Base-by-base conservation (phyloP, 2,888 invertebrate species). In the Rutpela maculata region DNA sequence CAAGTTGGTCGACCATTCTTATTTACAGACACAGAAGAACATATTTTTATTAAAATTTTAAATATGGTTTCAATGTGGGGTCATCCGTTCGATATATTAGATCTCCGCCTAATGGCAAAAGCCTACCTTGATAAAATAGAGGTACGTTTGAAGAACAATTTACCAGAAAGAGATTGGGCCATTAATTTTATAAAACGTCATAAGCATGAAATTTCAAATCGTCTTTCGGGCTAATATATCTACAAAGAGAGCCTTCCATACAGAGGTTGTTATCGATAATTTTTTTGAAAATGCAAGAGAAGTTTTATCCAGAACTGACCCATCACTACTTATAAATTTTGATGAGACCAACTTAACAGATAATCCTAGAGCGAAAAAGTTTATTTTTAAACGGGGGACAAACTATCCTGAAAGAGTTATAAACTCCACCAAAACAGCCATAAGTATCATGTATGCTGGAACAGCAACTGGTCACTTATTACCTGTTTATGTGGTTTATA, bases 401-500 rank as follows among this genome's bases (percentile, higher is more conserved):
- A 71, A 26, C 31, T 80, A 74, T 60, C 76, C 80, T 26, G 76
- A 78, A 71, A 70, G 78, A 17, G 50, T 74, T 62, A 63, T 74
- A 26, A 81, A 79, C 67, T 60, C 59, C 18, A 76, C 73, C n/a
- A 78, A 77, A 77, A 77, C 75, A 22, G 77, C 75, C 43, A 70
- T 78, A 50, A 26, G 69, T 50, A 7, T 80, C 11, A 75, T 80
- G 80, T 74, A 62, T 63, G 77, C 72, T 19, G 74, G 59, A 71
- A 18, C 57, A 15, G 89, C 22, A 26, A 26, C 22, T 26, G 22
- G 22, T 26, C 22, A 26, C 4, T 26, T 26, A 26, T 26, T 26
- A 26, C 22, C 89, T 10, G 83, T 84, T 17, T 90, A 90, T 62
- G 87, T 90, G 4, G 88, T 89, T 0, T 90, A 90, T 79, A 90